Conservation (phyloP, 2,113 vertebrate species). For the Mormyrus iriodes region DNA sequence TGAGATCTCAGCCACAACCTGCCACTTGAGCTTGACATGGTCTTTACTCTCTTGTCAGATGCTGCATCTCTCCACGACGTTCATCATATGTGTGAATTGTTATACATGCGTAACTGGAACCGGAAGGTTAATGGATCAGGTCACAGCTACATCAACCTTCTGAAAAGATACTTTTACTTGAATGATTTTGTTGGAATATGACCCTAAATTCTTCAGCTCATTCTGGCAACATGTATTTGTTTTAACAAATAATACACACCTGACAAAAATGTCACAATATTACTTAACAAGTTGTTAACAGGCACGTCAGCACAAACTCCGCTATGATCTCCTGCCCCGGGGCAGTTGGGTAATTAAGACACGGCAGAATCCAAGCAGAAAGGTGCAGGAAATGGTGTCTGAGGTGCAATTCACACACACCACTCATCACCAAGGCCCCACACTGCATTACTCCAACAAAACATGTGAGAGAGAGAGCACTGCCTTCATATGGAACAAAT, state of each 20-base stretch:
- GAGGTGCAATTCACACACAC: not conserved
- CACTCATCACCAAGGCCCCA: not conserved
- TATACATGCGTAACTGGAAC: not conserved
- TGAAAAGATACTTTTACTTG: not conserved
- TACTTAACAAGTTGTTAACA: not conserved
- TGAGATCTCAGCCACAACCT: not conserved
- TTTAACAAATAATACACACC: not conserved
- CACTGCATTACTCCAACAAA: not conserved
- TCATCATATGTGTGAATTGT: not conserved
- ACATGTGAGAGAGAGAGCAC: not conserved
- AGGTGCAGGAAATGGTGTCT: not conserved
- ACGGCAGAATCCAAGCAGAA: not conserved
- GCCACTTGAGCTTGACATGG: not conserved
- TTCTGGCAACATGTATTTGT: not conserved
- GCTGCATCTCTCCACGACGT: not conserved
- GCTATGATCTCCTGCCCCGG: not conserved
- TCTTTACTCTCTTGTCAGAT: not conserved
- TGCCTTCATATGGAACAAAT: not conserved
- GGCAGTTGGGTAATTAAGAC: not conserved
- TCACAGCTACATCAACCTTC: not conserved
- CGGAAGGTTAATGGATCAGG: not conserved
- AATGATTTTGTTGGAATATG: not conserved
- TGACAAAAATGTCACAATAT: not conserved
- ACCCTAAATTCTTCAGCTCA: not conserved
- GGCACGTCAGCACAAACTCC: not conserved